phyloP scores from a whole-genome alignment of 2,888 invertebrate genomes.

The Chrysolina americana region DNA sequence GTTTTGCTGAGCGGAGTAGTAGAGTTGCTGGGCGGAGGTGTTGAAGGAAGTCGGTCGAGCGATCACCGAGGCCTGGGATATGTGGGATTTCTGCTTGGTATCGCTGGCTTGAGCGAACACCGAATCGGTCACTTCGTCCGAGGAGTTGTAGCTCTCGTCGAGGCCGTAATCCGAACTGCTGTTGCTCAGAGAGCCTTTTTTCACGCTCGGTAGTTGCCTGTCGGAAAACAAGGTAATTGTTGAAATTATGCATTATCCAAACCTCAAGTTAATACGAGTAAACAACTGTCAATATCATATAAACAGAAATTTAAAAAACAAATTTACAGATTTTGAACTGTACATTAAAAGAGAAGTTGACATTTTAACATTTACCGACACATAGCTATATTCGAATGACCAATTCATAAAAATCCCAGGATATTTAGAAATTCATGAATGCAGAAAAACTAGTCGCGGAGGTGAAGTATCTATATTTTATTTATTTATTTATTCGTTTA shows the following conservation, averaged over 20 bases:
- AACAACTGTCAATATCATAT: no score
- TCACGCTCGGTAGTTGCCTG: constrained; percentile 76
- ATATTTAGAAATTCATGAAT: no score
- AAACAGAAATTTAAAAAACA: no score
- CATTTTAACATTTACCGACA: no score
- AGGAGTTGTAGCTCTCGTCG: constrained; percentile 80
- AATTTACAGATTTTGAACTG: no score
- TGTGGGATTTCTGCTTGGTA: constrained; percentile 39
- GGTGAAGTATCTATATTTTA: no score
- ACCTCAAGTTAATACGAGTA: no score
- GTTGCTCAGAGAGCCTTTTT: constrained; percentile 74
- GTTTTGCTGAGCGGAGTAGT: constrained; percentile 54
- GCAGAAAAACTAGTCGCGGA: no score
- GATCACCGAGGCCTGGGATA: constrained; percentile 31
- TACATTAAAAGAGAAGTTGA: no score
- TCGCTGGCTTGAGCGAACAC: constrained; percentile 69
- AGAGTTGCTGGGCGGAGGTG: constrained; percentile 54
- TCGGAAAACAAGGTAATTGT: background rate
- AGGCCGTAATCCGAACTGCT: constrained; percentile 80
- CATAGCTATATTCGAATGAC: no score
- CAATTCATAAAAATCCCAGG: no score
- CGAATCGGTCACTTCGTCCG: constrained; percentile 73
- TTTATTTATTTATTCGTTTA: no score
- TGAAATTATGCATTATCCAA: background rate
- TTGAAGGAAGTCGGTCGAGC: constrained; percentile 56